phyloP scores from a whole-genome alignment of 2,888 invertebrate genomes.

The Cryptosula pallasiana region DNA sequence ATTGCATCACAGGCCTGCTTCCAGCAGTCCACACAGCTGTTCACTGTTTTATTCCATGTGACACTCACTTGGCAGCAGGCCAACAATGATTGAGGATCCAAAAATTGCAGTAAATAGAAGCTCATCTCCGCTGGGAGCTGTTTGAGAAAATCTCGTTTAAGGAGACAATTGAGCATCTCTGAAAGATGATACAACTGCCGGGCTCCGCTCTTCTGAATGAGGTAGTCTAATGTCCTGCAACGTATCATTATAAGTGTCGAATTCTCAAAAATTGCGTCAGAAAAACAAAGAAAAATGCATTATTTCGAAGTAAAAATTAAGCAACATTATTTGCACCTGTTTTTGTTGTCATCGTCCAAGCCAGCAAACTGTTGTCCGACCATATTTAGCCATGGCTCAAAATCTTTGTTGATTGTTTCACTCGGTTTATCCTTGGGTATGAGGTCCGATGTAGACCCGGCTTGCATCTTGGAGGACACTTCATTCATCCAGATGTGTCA shows the following conservation, averaged over 20 bases:
- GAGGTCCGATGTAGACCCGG: too few relatives aligned
- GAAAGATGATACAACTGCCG: conserved; percentile 32
- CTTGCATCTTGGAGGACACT: too few relatives aligned
- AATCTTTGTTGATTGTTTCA: too few relatives aligned
- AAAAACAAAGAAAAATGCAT: too few relatives aligned
- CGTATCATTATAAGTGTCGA: too few relatives aligned
- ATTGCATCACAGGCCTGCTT: conserved; percentile 29
- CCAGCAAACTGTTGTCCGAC: conserved; percentile 23
- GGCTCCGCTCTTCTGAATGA: conserved; percentile 32
- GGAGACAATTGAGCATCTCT: conserved; percentile 28
- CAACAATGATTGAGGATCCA: conserved; percentile 34
- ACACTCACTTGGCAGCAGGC: conserved; percentile 33
- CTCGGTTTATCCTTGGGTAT: too few relatives aligned
- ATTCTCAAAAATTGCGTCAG: neutral
- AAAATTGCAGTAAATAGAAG: conserved; percentile 32
- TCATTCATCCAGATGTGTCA: too few relatives aligned
- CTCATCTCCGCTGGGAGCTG: conserved; percentile 41
- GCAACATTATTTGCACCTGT: neutral
- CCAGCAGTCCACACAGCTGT: conserved; percentile 31
- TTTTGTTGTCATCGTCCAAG: conserved; percentile 29
- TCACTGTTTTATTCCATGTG: conserved; percentile 33
- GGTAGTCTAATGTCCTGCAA: conserved; percentile 28
- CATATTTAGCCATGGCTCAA: conserved; percentile 25
- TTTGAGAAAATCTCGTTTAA: conserved; percentile 37
- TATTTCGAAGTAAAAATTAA: too few relatives aligned